Percentiles rank a stretch among this genome's conserved stretches.
These are phyloP conservation scores for Harlomillsia oculata DNA, from an alignment of 1,140 invertebrate genomes.

Conservation along the genomic window DNA sequence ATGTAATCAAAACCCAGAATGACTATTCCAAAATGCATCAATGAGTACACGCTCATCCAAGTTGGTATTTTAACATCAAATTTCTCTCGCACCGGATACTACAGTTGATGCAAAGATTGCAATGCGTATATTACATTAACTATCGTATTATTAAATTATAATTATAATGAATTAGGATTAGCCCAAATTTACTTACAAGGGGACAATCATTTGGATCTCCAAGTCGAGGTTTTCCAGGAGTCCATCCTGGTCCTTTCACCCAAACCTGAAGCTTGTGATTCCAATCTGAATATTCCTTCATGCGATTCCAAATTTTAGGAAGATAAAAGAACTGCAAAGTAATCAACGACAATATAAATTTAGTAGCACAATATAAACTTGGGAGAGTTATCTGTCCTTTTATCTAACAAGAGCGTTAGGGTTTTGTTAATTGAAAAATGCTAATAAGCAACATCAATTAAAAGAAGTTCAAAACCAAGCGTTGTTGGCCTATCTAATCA, in stretches of 20 bases:
- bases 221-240: conserved; percentile 65
- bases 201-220: conserved; percentile 64
- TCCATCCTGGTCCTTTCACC: conserved; percentile 81
- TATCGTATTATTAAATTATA: too few relatives aligned
- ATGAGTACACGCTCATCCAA: conserved; percentile 59
- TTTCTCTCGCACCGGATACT: conserved; percentile 47
- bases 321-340: conserved; percentile 23
- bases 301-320: conserved; percentile 49
- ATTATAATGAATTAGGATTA: not conserved
- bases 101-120: too few relatives aligned
- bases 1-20: conserved; percentile 55
- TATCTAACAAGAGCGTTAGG: too few relatives aligned
- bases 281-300: conserved; percentile 47
- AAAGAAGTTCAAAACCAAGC: too few relatives aligned
- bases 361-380: too few relatives aligned
- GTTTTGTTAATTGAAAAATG: too few relatives aligned
- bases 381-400: too few relatives aligned
- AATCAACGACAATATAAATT: too few relatives aligned
- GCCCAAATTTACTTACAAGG: conserved; percentile 45
- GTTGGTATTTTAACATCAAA: conserved; percentile 55
- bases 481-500: too few relatives aligned
- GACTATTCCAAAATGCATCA: conserved; percentile 57
- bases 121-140: too few relatives aligned
- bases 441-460: too few relatives aligned
- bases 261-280: conserved; percentile 58